Percentiles rank a stretch among this genome's conserved stretches.
Evolutionary conservation across 2,797 vertebrate species (phyloP).

Genomic region (Atherinosoma microstoma): DNA sequence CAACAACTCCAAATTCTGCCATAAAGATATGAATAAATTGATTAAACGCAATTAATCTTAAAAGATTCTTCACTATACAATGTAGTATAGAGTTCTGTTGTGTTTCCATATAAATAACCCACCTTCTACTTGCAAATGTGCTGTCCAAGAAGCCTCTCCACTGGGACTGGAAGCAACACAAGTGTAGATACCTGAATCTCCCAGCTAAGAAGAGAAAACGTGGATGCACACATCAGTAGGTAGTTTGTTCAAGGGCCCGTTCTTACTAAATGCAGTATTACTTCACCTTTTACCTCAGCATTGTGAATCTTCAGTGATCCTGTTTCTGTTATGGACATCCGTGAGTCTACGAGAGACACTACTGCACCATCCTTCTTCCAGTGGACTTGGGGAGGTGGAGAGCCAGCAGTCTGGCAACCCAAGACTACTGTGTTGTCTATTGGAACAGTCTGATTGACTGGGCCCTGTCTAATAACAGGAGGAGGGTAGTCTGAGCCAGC

Average conservation of each 20-base stretch:
- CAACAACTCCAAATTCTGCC: conserved; percentile 92
- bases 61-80: neutral
- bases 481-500: conserved; percentile 93
- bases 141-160: conserved; percentile 94
- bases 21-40: neutral
- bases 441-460: conserved; percentile 92
- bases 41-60: neutral
- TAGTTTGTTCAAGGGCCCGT: neutral
- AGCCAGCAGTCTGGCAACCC: conserved; percentile 87
- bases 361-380: conserved; percentile 91
- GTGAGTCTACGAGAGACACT: conserved; percentile 90
- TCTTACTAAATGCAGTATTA: neutral
- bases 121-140: conserved; percentile 96
- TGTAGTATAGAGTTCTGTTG: neutral
- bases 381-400: conserved; percentile 86
- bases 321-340: conserved; percentile 87
- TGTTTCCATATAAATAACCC: conserved; percentile 33
- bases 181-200: conserved; percentile 93
- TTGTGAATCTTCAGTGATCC: conserved; percentile 92
- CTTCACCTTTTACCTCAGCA: conserved; percentile 84
- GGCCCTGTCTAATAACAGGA: conserved; percentile 94
- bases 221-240: neutral
- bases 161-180: conserved; percentile 92
- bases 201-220: conserved; percentile 83
- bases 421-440: conserved; percentile 91